Conservation (phyloP, 2,113 vertebrate genomes). For the Riparia riparia region DNA sequence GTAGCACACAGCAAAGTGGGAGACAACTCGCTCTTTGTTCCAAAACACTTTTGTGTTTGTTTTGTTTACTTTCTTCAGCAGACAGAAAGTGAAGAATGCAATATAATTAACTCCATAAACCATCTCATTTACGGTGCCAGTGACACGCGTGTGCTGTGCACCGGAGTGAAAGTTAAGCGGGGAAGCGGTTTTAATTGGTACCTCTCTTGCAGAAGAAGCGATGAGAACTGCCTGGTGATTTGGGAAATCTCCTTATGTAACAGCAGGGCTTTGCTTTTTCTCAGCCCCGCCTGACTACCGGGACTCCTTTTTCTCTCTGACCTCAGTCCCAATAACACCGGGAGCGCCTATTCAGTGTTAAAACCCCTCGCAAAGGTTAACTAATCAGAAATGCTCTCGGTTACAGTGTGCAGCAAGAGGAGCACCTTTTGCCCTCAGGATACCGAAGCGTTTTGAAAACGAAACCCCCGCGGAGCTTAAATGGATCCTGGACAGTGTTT, state of each 20-base stretch:
- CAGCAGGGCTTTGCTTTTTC: constrained; percentile 10
- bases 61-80: constrained; percentile 71
- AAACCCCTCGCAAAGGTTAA: not conserved
- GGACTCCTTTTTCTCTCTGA: not conserved
- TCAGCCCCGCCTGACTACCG: not conserved
- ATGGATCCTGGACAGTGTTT: not conserved
- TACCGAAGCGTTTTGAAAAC: not conserved
- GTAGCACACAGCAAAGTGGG: constrained; percentile 54
- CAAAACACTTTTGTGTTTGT: constrained; percentile 67
- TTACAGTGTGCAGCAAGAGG: not conserved
- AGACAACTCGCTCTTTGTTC: constrained; percentile 80
- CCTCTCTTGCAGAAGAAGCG: constrained; percentile 7
- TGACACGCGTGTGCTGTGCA: not conserved
- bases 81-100: not conserved
- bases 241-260: not conserved
- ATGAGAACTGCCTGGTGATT: not conserved
- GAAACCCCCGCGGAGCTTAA: not conserved
- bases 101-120: constrained; percentile 34
- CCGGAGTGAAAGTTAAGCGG: not conserved
- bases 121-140: not conserved
- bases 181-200: constrained; percentile 15
- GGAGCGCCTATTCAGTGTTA: not conserved
- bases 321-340: not conserved
- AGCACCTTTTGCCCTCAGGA: not conserved
- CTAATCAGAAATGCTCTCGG: not conserved